These are phyloP conservation scores for Xyliphius kryptos DNA, from an alignment of 2,113 vertebrate species.

Conservation along the genomic window DNA sequence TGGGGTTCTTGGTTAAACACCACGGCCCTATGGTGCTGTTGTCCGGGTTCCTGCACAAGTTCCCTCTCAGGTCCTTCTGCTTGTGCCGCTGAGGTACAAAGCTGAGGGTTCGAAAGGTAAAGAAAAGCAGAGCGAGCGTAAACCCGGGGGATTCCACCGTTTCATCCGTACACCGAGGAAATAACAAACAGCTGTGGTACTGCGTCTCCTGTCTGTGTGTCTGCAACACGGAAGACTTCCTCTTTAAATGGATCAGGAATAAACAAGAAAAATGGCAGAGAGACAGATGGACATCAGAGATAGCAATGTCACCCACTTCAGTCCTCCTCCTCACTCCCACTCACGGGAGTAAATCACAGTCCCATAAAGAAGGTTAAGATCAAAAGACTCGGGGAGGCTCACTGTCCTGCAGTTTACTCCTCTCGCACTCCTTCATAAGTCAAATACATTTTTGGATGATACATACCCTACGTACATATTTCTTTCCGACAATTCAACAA, in stretches of 20 bases:
- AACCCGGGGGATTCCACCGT: conserved; percentile 7
- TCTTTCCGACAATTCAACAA: too few relatives aligned
- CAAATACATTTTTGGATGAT: too few relatives aligned
- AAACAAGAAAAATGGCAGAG: background rate
- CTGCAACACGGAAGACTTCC: conserved; percentile 7
- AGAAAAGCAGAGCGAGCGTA: conserved; percentile 4
- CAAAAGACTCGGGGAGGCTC: conserved; percentile 13
- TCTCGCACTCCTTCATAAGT: too few relatives aligned
- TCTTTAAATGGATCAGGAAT: background rate
- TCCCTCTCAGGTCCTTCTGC: conserved; percentile 84
- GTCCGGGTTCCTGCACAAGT: conserved; percentile 94
- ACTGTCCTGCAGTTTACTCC: too few relatives aligned
- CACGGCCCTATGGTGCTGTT: conserved; percentile 89
- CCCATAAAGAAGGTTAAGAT: conserved; percentile 25
- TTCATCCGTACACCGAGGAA: conserved; percentile 26
- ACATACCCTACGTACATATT: too few relatives aligned
- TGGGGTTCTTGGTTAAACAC: conserved; percentile 91
- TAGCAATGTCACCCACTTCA: conserved; percentile 16
- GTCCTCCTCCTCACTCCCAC: conserved; percentile 25
- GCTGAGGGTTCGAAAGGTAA: conserved; percentile 57
- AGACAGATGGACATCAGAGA: conserved; percentile 14
- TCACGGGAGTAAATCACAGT: conserved; percentile 24
- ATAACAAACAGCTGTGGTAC: conserved; percentile 25
- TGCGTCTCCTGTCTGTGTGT: conserved; percentile 15
- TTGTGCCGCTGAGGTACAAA: conserved; percentile 89